Percentiles rank a stretch among this genome's conserved stretches.
phyloP scores from a whole-genome alignment of 2,888 invertebrate genomes.

The Epinotia demarniana region DNA sequence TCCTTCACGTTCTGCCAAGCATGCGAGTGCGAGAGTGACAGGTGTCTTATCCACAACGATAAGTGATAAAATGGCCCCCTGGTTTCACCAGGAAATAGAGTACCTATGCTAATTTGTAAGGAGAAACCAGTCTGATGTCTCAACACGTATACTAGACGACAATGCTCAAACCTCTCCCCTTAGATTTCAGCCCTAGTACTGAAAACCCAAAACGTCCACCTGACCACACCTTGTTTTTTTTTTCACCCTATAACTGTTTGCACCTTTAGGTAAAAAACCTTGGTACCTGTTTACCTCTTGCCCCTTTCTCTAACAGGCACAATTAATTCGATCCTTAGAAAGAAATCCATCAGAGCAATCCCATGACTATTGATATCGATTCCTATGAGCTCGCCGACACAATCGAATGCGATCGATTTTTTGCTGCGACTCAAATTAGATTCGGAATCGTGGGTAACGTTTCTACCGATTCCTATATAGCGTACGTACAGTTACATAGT shows the following conservation, averaged over 20 bases:
- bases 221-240: background rate
- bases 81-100: too few relatives aligned
- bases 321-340: conserved; percentile 74
- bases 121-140: background rate
- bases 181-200: background rate
- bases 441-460: conserved; percentile 69
- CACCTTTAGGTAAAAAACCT: conserved; percentile 43
- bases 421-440: conserved; percentile 77
- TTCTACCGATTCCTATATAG: conserved; percentile 46
- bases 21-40: too few relatives aligned
- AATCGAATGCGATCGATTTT: conserved; percentile 75
- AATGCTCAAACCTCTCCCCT: background rate
- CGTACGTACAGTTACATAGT: conserved; percentile 15
- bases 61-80: too few relatives aligned
- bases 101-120: too few relatives aligned
- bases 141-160: background rate
- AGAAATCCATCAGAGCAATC: conserved; percentile 58
- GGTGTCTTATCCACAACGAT: too few relatives aligned
- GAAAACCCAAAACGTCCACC: background rate
- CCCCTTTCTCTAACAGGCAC: conserved; percentile 65
- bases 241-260: background rate
- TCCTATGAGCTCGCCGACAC: conserved; percentile 73
- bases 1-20: too few relatives aligned
- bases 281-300: conserved; percentile 66
- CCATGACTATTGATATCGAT: conserved; percentile 78